Conservation (phyloP, 2,113 vertebrate genomes). For the Hyla sarda region DNA sequence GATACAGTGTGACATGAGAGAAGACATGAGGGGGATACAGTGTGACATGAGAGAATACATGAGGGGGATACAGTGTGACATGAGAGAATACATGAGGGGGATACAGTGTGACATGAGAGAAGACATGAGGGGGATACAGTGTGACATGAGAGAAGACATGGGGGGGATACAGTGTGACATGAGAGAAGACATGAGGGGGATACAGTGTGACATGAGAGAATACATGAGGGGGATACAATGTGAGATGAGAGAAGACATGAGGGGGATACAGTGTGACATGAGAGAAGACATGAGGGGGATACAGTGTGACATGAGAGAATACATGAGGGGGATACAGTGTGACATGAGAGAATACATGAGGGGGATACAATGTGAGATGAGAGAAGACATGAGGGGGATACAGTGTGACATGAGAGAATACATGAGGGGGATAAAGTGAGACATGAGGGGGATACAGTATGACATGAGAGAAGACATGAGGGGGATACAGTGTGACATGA, state of each 20-base stretch:
- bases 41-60: no score
- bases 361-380: background rate
- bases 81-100: background rate
- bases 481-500: background rate
- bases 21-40: background rate
- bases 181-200: background rate
- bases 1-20: background rate
- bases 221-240: no score
- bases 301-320: background rate
- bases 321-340: background rate
- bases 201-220: no score
- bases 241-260: background rate
- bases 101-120: background rate
- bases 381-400: background rate
- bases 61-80: no score
- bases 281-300: background rate
- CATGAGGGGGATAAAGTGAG: background rate
- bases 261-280: background rate
- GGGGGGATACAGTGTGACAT: no score
- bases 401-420: background rate
- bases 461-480: background rate
- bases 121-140: background rate
- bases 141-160: no score
- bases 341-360: no score
- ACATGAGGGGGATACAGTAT: no score